These are phyloP conservation scores for Junonia oenone DNA, from an alignment of 2,888 invertebrate genomes.

Conservation along the genomic window DNA sequence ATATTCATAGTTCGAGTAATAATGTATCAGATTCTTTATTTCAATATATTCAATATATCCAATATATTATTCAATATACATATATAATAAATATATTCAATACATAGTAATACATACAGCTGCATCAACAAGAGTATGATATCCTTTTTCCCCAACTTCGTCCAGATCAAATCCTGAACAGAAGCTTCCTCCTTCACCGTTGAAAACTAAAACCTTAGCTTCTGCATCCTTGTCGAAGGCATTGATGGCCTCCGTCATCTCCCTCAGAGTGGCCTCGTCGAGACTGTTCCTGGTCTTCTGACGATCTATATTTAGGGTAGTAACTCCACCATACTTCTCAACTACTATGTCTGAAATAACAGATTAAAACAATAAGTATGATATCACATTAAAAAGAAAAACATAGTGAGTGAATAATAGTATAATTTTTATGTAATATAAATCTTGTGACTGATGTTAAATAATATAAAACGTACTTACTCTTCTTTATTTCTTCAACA, in stretches of 20 bases:
- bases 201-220: conserved; percentile 86
- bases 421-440: too few species aligned
- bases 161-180: conserved; percentile 94
- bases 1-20: too few species aligned
- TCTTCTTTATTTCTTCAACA: conserved; percentile 56
- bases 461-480: too few species aligned
- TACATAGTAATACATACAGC: conserved; percentile 62
- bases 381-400: too few species aligned
- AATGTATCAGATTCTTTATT: too few species aligned
- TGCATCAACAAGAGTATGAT: conserved; percentile 53
- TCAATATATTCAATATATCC: too few species aligned
- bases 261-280: conserved; percentile 82
- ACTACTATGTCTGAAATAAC: conserved; percentile 62
- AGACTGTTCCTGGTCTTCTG: conserved; percentile 91
- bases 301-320: conserved; percentile 92
- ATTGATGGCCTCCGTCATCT: conserved; percentile 85
- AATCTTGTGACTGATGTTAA: too few species aligned
- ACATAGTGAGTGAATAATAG: too few species aligned
- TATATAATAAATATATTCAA: too few species aligned
- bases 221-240: conserved; percentile 88
- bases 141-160: conserved; percentile 81
- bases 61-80: too few species aligned
- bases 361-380: too few species aligned
- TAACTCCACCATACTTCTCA: conserved; percentile 83
- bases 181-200: conserved; percentile 96